Evolutionary conservation across 2,888 invertebrate species (phyloP), one percentile per base, ranked within the genome.

Genomic region (Tetranychus piercei): DNA sequence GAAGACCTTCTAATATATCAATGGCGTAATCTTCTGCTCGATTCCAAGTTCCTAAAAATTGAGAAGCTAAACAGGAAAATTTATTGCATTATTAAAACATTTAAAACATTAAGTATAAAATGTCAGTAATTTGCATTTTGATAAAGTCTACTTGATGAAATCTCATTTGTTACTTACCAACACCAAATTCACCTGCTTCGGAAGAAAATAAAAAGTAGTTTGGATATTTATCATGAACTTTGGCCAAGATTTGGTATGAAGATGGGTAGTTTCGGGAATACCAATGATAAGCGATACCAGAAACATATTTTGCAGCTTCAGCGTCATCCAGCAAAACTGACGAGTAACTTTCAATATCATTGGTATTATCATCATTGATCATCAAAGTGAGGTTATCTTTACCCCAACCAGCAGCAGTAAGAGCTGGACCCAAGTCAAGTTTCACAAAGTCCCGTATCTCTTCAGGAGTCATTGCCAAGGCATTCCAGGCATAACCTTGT

Each of bases 201-300:
- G 92, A 91, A 45, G 88, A 86, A 6, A 94, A 81, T 15, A 92
- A 82, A 77, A 91, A 88, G 81, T 89, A 88, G 76, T 87, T 84
- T 0, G 89, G 89, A 81, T 87, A 73, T n/a, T 55, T 20, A n/a
- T 45, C n/a, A 20, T 73, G 55, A 15, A 55, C 20, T 20, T 55
- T 15, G 15, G 7, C 65, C 1, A 73, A 18, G 15, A 73, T 18
- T 15, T 65, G 20, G 9, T 44, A 64, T 15, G 72, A 45, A 15
- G 55, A n/a, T 44, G 64, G 22, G 6, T 23, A 44, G 5, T n/a
- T 23, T 43, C 92, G 89, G 76, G 85, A 85, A 81, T 94, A 94
- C 88, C 91, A 94, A 82, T 94, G 94, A 5, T 92, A 83, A 0
- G 88, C 90, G 67, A 91, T 85, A 1, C 92, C 93, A 79, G 88